Evolutionary conservation across 2,113 vertebrate genomes (phyloP).

Genomic region (Pelusios castaneus): DNA sequence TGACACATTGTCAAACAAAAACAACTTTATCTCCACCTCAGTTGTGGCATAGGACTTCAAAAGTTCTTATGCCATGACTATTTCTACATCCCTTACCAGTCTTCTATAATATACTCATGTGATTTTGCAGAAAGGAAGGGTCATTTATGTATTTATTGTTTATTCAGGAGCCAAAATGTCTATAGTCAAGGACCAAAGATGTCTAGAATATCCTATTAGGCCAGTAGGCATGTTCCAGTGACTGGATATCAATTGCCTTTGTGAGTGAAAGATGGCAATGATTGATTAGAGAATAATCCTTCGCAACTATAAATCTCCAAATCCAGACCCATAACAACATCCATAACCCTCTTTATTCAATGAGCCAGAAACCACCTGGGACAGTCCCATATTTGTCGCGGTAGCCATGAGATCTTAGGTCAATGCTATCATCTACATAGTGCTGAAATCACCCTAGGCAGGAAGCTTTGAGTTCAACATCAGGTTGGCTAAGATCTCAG

Average conservation of each 20-base stretch:
- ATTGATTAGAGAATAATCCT: not conserved
- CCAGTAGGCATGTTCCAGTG: fast-evolving
- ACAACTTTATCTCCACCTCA: not conserved
- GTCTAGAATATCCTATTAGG: not conserved
- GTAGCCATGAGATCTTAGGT: not conserved
- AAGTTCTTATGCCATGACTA: not conserved
- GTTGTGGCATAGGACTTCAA: not conserved
- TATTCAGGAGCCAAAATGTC: not conserved
- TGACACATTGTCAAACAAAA: not conserved
- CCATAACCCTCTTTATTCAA: not conserved
- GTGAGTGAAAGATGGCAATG: not conserved
- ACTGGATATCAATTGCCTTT: not conserved
- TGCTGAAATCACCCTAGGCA: not conserved
- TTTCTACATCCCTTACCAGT: not conserved
- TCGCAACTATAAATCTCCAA: not conserved
- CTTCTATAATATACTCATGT: not conserved
- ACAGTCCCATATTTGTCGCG: not conserved
- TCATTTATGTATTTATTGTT: not conserved
- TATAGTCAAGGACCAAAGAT: not conserved
- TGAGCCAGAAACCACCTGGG: not conserved
- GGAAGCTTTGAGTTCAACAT: not conserved
- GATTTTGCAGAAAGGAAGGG: not conserved
- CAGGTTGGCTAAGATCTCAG: not conserved
- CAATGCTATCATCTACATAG: not conserved
- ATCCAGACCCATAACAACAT: not conserved